Conservation (phyloP, 1,140 invertebrate genomes). For the Alviniconcha marisindica region DNA sequence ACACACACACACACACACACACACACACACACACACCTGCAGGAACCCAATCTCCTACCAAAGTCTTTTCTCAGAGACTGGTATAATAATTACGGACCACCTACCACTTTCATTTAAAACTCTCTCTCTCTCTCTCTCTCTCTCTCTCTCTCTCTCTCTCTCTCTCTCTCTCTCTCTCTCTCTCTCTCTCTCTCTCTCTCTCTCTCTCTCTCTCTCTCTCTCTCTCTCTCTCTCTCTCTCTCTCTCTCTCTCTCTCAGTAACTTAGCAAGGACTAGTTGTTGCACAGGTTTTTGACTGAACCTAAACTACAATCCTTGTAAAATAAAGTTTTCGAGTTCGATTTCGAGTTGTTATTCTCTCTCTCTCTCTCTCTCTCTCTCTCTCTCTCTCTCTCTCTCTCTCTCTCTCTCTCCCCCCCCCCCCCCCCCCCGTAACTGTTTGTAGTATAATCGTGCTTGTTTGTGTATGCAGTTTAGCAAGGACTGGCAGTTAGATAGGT, state of each 20-base stretch:
- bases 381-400: neutral
- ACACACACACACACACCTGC: no score
- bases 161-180: conserved; percentile 4
- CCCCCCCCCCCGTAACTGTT: neutral
- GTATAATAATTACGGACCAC: no score
- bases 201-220: neutral
- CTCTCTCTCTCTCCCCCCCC: neutral
- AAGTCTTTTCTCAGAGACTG: no score
- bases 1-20: no score
- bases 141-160: neutral
- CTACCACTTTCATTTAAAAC: neutral
- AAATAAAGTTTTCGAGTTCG: no score
- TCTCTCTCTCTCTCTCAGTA: neutral
- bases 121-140: neutral
- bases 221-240: neutral
- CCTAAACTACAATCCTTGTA: neutral
- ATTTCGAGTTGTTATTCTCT: no score
- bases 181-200: neutral
- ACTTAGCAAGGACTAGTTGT: neutral
- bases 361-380: neutral
- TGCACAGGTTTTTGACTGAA: neutral
- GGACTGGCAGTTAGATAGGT: no score
- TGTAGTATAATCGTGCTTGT: no score
- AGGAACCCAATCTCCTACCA: no score
- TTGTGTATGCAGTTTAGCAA: no score